Evolutionary conservation across 2,797 vertebrate species (phyloP).

Genomic region (Enoplosus armatus): DNA sequence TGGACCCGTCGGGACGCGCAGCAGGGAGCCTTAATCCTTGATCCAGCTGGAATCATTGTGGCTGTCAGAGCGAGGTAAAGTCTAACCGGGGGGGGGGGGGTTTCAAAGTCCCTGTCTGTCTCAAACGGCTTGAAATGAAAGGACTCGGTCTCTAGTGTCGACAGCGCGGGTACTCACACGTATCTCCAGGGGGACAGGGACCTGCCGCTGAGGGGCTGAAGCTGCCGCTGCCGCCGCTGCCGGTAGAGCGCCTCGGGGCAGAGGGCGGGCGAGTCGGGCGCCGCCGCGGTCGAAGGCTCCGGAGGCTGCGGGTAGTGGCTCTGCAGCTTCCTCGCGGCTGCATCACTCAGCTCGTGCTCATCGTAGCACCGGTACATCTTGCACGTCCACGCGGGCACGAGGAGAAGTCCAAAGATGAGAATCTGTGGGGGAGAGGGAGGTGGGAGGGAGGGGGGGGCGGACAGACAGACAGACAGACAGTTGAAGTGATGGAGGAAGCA

Average conservation of each 20-base stretch:
- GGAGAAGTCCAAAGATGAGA: constrained; percentile 45
- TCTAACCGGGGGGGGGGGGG: too few relatives aligned
- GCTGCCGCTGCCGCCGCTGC: too few relatives aligned
- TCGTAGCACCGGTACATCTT: constrained; percentile 34
- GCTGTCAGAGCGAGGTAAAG: too few relatives aligned
- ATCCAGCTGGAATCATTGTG: too few relatives aligned
- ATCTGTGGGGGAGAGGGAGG: too few relatives aligned
- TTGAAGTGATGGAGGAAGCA: background rate
- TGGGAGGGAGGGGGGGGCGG: too few relatives aligned
- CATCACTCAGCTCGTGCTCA: background rate
- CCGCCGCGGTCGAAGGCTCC: fast-evolving
- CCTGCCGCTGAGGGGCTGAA: too few relatives aligned
- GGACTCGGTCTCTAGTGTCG: background rate
- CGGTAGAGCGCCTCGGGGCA: constrained; percentile 58
- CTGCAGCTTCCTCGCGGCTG: constrained; percentile 29
- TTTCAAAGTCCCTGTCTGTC: background rate
- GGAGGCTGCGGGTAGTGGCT: background rate
- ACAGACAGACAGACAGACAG: background rate
- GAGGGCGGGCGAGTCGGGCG: fast-evolving
- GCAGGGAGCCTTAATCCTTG: too few relatives aligned
- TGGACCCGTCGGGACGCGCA: background rate
- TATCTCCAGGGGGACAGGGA: constrained; percentile 92
- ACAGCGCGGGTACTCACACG: too few relatives aligned
- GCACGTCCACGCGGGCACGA: background rate
- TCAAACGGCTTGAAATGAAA: background rate